A percentile compares a stretch with the other conserved stretches of the same genome.
Evolutionary conservation across 2,113 vertebrate species (phyloP).

Genomic region (Pagrus major): DNA sequence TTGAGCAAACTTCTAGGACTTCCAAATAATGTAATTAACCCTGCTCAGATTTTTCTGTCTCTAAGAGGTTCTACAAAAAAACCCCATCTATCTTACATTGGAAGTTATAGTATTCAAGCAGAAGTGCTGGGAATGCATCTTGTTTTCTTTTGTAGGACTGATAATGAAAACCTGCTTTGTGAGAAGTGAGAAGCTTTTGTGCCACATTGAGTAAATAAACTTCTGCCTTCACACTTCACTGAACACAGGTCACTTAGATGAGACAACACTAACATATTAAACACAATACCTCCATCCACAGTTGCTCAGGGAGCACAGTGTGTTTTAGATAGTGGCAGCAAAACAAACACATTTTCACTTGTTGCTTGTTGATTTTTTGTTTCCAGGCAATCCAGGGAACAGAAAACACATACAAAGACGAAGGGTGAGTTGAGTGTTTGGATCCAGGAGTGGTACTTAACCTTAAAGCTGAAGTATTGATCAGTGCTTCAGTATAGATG

Average conservation of each 20-base stretch:
- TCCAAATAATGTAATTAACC: background rate
- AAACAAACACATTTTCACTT: slow-evolving; percentile 55
- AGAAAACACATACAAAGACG: background rate
- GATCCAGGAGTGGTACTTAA: background rate
- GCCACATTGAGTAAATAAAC: slow-evolving; percentile 16
- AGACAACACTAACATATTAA: slow-evolving; percentile 16
- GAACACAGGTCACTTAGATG: slow-evolving; percentile 38
- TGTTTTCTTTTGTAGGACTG: background rate
- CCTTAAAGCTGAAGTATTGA: background rate
- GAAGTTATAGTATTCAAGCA: background rate
- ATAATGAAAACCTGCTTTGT: background rate
- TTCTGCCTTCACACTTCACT: slow-evolving; percentile 19
- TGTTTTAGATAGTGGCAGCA: slow-evolving; percentile 50
- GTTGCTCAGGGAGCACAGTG: slow-evolving; percentile 43
- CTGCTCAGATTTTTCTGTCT: background rate
- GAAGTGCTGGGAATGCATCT: background rate
- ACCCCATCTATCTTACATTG: background rate
- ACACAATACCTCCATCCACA: slow-evolving; percentile 41
- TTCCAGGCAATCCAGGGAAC: slow-evolving; percentile 26
- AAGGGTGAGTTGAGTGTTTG: slow-evolving; percentile 5
- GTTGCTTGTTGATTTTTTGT: slow-evolving; percentile 34
- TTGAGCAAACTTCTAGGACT: background rate
- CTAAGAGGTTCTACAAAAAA: background rate
- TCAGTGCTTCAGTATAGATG: background rate
- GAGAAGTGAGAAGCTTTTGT: slow-evolving; percentile 37